Base-by-base conservation (phyloP, 2,797 vertebrate species). In the Podarcis lilfordi region DNA sequence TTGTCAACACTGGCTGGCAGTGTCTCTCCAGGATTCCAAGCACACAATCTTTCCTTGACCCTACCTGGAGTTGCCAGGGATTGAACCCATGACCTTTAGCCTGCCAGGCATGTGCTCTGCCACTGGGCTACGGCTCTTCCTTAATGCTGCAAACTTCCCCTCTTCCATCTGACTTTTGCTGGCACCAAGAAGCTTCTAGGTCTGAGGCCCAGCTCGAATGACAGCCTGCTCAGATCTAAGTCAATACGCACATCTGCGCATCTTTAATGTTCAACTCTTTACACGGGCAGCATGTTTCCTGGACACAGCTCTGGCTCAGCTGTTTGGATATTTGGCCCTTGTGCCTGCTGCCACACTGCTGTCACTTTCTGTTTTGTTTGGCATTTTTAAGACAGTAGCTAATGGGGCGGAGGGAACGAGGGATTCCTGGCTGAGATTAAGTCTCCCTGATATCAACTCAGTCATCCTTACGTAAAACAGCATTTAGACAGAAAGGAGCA, bases 331-430 rank as follows among this genome's bases (percentile, higher is more conserved):
- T 94, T 95, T 95, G 95, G 92, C 94, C 93, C 88, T 89, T 91
- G 91, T 91, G 92, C 92, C 90, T 4, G 0, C 87, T 85, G 91
- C 94, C 94, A 93, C 64, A 94, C 92, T 93, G 89, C 90, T 94
- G 95, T 95, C 95, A 93, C 93, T 95, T 95, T 95, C 93, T 94
- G 95, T 96, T 95, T 92, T 92, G 93, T 1, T 0, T 66, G 0
- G 94, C 91, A 90, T 93, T 95, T 92, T 90, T 94, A 95, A 94
- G 93, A 92, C 91, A 94, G 94, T 85, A 94, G 93, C 94, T 95
- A 96, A 95, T 94, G 92, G 93, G 92, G 91, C 69, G 29, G 93
- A 92, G 94, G 92, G 89, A 91, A 85, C 64, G 91, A 93, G 92
- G 91, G 93, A 92, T 95, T 95, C 91, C 93, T 96, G 94, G 94